phyloP scores from a whole-genome alignment of 2,888 invertebrate species.

The Apomyelois bistriatella region DNA sequence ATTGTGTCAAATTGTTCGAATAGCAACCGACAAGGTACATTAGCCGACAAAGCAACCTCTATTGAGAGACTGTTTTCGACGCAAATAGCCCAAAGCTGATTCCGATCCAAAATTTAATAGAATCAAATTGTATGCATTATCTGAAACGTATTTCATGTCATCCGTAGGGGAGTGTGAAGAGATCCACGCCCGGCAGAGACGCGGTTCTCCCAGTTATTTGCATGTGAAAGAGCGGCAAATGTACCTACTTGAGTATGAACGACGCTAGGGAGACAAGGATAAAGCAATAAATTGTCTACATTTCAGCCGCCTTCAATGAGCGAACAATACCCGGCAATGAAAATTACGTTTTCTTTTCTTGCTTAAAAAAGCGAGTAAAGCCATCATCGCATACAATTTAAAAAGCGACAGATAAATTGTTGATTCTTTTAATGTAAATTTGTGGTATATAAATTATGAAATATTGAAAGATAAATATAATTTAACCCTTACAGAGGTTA shows the following conservation, averaged over 20 bases:
- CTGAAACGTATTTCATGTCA: constrained; percentile 62
- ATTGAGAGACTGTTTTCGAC: constrained; percentile 12
- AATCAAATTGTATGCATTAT: constrained; percentile 64
- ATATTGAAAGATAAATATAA: no score
- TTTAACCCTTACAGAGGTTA: no score
- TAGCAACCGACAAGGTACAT: neutral
- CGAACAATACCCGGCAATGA: constrained; percentile 26
- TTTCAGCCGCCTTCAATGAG: constrained; percentile 29
- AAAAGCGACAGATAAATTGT: constrained; percentile 9
- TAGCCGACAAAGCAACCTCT: neutral
- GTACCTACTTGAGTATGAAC: constrained; percentile 36
- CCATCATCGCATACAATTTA: constrained; percentile 4
- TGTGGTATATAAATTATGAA: neutral
- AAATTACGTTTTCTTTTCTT: constrained; percentile 27
- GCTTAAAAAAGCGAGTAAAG: constrained; percentile 12
- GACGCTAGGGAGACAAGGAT: constrained; percentile 37
- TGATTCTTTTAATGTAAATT: neutral
- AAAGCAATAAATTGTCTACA: constrained; percentile 40
- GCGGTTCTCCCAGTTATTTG: constrained; percentile 44
- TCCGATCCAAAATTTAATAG: constrained; percentile 37
- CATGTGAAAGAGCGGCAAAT: constrained; percentile 58
- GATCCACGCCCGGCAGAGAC: constrained; percentile 25
- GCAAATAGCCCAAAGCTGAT: constrained; percentile 16
- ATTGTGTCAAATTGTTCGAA: neutral
- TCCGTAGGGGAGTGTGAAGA: constrained; percentile 29